phyloP scores from a whole-genome alignment of 2,113 vertebrate species.

The Corythornis cristatus region DNA sequence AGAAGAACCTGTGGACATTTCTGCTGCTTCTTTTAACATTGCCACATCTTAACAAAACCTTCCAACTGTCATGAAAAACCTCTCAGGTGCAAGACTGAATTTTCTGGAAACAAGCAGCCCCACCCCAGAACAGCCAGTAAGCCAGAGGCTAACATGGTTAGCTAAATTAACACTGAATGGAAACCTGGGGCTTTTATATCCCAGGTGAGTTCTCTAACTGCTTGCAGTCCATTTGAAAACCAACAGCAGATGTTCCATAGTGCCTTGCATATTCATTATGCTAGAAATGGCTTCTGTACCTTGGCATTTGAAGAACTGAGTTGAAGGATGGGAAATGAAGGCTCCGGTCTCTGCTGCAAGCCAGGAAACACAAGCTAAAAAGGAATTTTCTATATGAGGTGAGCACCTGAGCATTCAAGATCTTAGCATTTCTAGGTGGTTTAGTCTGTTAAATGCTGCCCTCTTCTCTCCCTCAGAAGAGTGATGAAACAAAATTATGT shows the following conservation, averaged over 20 bases:
- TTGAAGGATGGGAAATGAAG: neutral
- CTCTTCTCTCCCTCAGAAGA: neutral
- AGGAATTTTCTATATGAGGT: neutral
- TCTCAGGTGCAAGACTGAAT: neutral
- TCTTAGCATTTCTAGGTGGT: neutral
- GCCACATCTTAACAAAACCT: neutral
- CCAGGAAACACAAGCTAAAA: neutral
- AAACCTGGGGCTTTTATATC: neutral
- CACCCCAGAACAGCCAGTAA: neutral
- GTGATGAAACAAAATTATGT: neutral
- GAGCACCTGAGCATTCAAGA: neutral
- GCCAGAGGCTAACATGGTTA: neutral
- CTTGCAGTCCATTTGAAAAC: neutral
- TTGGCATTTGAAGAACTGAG: neutral
- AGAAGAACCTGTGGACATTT: neutral
- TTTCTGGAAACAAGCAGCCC: neutral
- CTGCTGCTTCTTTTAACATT: neutral
- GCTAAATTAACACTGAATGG: neutral
- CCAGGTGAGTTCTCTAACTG: neutral
- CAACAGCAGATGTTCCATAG: neutral
- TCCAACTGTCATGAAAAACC: neutral
- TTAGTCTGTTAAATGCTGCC: neutral
- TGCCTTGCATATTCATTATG: neutral
- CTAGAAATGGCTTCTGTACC: neutral
- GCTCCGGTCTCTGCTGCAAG: neutral